Evolutionary conservation across 2,888 invertebrate genomes (phyloP), one percentile per base, ranked within the genome.

Genomic region (Dryadula phaetusa): DNA sequence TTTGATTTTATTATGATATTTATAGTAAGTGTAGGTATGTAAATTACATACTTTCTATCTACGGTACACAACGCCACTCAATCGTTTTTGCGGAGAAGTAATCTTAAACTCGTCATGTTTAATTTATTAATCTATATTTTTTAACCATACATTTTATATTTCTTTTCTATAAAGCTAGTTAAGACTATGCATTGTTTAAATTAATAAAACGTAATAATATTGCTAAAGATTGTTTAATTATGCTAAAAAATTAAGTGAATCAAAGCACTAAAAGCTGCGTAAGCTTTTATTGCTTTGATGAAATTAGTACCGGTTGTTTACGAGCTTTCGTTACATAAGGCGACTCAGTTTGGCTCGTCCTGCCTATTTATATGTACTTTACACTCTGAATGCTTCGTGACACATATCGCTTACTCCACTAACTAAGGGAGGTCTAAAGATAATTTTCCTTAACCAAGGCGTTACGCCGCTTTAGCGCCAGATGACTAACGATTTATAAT

Each of bases 301-400:
- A 76, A 77, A 70, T 72, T 79, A 77, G 77, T 75, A 76, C 78
- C 79, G 79, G 80, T 52, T 90, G 89, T 89, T 90, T 91, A 91
- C 86, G 85, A 85, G 82, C 77, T 81, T 76, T 75, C 67, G 82
- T 89, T 89, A 85, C 86, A 87, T 89, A 87, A 90, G 84, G 77
- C 81, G 83, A 80, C 82, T 82, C 82, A 84, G 81, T 82, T 80
- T 76, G 75, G 77, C 78, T 74, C 74, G 76, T 81, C 82, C 81
- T 80, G 78, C 78, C 75, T 87, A 88, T 90, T 89, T 87, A 88
- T 88, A 86, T 78, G 79, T 84, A 84, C 84, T 86, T 88, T 88
- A 86, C 87, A 85, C 86, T 84, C 83, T 81, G 77, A 82, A 79
- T 82, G 79, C 78, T 72, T 68, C 81, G 84, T 87, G 86, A 87